Evolutionary conservation across 2,113 vertebrate species (phyloP).

Genomic region (Charadrius vociferus): DNA sequence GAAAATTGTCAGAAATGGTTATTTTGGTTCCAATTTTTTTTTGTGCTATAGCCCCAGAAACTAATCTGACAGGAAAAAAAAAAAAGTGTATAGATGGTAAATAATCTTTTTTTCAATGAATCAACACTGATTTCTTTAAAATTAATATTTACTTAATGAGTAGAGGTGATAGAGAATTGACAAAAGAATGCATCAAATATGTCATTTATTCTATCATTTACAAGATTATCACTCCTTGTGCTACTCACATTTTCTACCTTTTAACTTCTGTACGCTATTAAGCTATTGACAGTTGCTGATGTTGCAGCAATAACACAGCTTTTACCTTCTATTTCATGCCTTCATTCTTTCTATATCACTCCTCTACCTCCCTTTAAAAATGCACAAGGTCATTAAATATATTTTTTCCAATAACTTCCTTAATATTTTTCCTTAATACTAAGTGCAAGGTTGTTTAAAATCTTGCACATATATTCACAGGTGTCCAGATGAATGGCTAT

Average conservation of each 20-base stretch:
- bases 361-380: not conserved
- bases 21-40: not conserved
- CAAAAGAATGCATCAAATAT: not conserved
- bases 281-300: not conserved
- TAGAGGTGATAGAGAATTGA: not conserved
- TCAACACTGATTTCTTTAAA: not conserved
- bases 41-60: not conserved
- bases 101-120: not conserved
- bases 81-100: not conserved
- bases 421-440: not conserved
- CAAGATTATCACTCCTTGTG: not conserved
- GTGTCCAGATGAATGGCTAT: not conserved
- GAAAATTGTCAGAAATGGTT: not conserved
- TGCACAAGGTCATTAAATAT: not conserved
- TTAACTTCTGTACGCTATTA: not conserved
- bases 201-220: not conserved
- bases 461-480: not conserved
- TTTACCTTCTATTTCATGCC: not conserved
- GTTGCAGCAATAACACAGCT: not conserved
- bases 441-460: not conserved
- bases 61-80: not conserved
- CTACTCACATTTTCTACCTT: not conserved
- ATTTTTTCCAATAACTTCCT: not conserved
- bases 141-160: not conserved
- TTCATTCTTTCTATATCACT: not conserved